Conservation (phyloP, 1,140 invertebrate genomes). For the Piezodorus guildinii region DNA sequence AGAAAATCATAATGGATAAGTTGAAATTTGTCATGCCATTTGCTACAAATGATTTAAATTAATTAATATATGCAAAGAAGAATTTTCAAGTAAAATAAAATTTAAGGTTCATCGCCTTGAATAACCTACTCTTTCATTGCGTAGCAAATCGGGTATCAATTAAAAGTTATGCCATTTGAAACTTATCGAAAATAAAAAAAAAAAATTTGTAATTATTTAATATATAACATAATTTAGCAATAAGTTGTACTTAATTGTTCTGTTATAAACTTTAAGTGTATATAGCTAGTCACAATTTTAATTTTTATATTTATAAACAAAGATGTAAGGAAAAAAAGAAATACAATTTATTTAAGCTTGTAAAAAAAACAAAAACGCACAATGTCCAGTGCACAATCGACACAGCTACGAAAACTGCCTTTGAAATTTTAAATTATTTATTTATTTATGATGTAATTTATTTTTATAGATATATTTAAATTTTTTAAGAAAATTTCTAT, state of each 20-base stretch:
- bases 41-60: background rate
- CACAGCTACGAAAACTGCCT: conserved; percentile 21
- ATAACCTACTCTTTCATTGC: too few relatives aligned
- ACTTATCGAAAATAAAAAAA: background rate
- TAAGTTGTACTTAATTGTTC: conserved; percentile 3
- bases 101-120: too few relatives aligned
- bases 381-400: background rate
- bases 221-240: background rate
- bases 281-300: conserved; percentile 19
- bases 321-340: background rate
- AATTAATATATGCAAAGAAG: too few relatives aligned
- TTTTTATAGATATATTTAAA: conserved; percentile 12
- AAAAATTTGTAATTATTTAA: background rate
- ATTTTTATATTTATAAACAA: conserved; percentile 6
- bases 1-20: background rate
- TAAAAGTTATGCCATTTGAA: background rate
- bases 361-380: background rate
- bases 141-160: too few relatives aligned
- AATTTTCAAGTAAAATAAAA: too few relatives aligned
- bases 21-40: background rate
- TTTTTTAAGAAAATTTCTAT: conserved; percentile 6
- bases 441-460: conserved; percentile 4
- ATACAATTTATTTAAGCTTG: conserved; percentile 3
- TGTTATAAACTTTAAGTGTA: conserved; percentile 11
- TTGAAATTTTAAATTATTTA: background rate